Base-by-base conservation (phyloP, 2,888 invertebrate genomes). In the Calameuta filiformis region DNA sequence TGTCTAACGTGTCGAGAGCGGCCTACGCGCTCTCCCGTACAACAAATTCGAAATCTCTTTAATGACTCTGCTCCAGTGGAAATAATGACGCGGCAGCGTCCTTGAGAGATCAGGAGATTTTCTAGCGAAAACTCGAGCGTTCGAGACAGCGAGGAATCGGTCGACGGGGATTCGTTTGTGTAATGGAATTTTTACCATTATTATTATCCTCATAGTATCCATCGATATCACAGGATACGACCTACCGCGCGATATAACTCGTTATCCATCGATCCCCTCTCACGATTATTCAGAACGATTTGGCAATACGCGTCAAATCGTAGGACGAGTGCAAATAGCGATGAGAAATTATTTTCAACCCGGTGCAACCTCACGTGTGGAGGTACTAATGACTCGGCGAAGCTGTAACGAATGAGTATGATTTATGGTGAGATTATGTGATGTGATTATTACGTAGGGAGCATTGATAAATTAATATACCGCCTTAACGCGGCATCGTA, bases 401-500 rank as follows among this genome's bases (percentile, higher is more conserved):
- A 84, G 78, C 79, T 30, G 78, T 76, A 84, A 81, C 83, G 84
- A 85, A 82, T 81, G 80, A 79, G 76, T 73, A 85, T 89, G 89
- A 90, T 90, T 90, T 87, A 90, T 87, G 85, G 83, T 77, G 78
- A 83, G 85, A 87, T 89, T 88, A 87, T 86, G 84, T 89, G 89
- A 89, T 85, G 87, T 87, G 87, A 89, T 90, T 89, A 89, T 89
- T 88, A 87, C 84, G 83, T 80, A 81, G 81, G 82, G 84, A 83
- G 84, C 85, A 87, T 85, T 87, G 89, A 90, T 90, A 87, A 89
- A 90, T 90, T 89, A 87, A 89, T 87, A 87, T 82, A 82, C 79
- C 74, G 78, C 80, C 81, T 81, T 80, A 71, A 15, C 71, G 31
- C 71, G 71, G 71, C 33, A 71, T 71, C 71, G 31, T 34, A 1